These are phyloP conservation scores for Drosophila kokeensis DNA, from an alignment of 2,888 invertebrate genomes.

Conservation along the genomic window DNA sequence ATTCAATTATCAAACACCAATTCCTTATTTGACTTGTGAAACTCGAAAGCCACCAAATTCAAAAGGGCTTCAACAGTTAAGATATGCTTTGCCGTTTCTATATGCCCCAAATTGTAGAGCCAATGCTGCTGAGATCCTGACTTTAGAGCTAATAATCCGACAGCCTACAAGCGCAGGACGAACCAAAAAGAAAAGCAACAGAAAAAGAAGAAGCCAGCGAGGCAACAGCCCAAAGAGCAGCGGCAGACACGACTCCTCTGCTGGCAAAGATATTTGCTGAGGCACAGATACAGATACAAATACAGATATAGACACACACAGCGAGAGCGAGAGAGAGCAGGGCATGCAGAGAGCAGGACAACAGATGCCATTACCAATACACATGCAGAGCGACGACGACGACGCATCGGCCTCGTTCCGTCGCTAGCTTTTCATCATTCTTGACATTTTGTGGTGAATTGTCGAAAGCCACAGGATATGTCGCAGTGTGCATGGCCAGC, in stretches of 20 bases:
- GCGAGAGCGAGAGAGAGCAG: constrained; percentile 34
- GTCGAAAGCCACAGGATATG: constrained; percentile 84
- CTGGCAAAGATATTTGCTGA: constrained; percentile 66
- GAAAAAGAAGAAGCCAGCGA: constrained; percentile 53
- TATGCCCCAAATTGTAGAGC: constrained; percentile 54
- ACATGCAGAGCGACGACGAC: constrained; percentile 43
- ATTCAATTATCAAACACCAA: not conserved
- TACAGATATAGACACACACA: constrained; percentile 10
- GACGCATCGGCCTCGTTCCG: constrained; percentile 42
- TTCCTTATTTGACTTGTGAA: not conserved
- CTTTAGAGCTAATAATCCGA: constrained; percentile 82
- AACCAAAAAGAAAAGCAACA: constrained; percentile 35
- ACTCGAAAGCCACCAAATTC: not conserved
- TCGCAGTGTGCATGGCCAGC: constrained; percentile 55
- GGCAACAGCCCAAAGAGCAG: constrained; percentile 49
- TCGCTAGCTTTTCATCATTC: constrained; percentile 83
- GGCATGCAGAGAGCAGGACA: constrained; percentile 47
- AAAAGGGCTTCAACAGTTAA: not conserved
- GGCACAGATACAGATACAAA: constrained; percentile 32
- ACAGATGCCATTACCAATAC: constrained; percentile 56
- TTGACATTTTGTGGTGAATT: constrained; percentile 86
- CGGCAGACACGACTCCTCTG: constrained; percentile 36
- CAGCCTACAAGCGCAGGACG: constrained; percentile 78
- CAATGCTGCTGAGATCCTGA: constrained; percentile 71
- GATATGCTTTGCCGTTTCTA: constrained; percentile 3